Evolutionary conservation across 2,113 vertebrate species (phyloP), one percentile per base, ranked within the genome.

Genomic region (Microtus pennsylvanicus): DNA sequence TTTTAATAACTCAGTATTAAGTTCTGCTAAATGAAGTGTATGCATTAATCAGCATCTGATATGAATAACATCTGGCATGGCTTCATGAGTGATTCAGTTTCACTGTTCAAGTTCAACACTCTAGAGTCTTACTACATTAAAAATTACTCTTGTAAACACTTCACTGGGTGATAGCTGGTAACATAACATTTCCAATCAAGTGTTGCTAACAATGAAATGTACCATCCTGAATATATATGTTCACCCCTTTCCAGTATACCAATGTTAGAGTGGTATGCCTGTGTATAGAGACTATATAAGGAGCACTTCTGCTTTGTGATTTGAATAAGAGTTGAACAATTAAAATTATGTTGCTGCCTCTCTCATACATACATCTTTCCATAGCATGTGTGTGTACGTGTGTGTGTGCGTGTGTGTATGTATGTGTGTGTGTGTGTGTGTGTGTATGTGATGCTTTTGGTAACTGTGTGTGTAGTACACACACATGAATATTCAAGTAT

Each of bases 1-100:
- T 89, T 91, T 93, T 94, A 94, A 97, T 95, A 96, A 92, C 22
- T 93, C 67, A 80, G 3, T 94, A 65, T 94, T 95, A 97, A 90
- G 50, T 76, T 96, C 80, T 42, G 52, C 42, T 96, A 93, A 96
- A 88, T 95, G 87, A 98, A 93, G 72, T 58, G 50, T 50, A 69
- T 70, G 67, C 82, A 96, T 96, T 97, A 92, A 97, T 96, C 80
- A 95, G 78, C 42, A 87, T 93, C 86, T 93, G 42, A 97, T 90
- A 87, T 52, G 83, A 95, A 89, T 92, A 97, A 95, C 96, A 96
- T 93, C 82, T 96, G 90, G 91, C 61, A 33, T 65, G 52, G 24
- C 47, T 92, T 96, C 75, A 35, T 38, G n/a, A 82, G 69, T 75
- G 74, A 95, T 85, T 97, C 72, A 76, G 24, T 93, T 93, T 97